These are phyloP conservation scores for Porites australiensis DNA, from an alignment of 64 coral and sea anemone genomes.

Conservation along the genomic window DNA sequence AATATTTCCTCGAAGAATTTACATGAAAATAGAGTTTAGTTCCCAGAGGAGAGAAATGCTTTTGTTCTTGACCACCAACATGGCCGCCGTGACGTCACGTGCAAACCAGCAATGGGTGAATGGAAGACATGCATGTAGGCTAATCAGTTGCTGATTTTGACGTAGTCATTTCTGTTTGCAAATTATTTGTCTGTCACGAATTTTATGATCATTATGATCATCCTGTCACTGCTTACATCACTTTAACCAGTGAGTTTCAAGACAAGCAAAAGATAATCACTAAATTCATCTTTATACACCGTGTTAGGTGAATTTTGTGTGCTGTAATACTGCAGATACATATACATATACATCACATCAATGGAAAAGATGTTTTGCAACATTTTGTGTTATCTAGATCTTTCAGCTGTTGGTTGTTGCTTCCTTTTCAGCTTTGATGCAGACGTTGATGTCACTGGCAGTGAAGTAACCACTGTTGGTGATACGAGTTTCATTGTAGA, in stretches of 20 bases:
- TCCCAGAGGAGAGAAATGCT: too few relatives aligned
- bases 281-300: neutral
- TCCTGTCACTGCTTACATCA: neutral
- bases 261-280: neutral
- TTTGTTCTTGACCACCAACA: too few relatives aligned
- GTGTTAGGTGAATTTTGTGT: neutral
- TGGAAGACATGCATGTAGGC: neutral
- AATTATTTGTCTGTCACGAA: neutral
- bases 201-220: neutral
- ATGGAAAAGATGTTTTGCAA: neutral
- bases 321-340: neutral
- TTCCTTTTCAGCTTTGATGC: neutral
- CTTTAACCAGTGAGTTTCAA: neutral
- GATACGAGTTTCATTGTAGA: neutral
- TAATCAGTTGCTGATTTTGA: neutral
- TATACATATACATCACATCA: constrained; percentile 1
- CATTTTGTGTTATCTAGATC: neutral
- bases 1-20: too few relatives aligned
- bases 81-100: too few relatives aligned
- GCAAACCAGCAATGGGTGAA: too few relatives aligned
- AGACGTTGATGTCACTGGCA: neutral
- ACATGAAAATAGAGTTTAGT: too few relatives aligned
- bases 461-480: neutral
- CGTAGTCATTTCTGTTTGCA: neutral
- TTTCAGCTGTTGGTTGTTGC: neutral